A percentile compares a stretch with the other conserved stretches of the same genome.
Evolutionary conservation across 1,140 invertebrate species (phyloP).

Genomic region (Aphis gossypii): DNA sequence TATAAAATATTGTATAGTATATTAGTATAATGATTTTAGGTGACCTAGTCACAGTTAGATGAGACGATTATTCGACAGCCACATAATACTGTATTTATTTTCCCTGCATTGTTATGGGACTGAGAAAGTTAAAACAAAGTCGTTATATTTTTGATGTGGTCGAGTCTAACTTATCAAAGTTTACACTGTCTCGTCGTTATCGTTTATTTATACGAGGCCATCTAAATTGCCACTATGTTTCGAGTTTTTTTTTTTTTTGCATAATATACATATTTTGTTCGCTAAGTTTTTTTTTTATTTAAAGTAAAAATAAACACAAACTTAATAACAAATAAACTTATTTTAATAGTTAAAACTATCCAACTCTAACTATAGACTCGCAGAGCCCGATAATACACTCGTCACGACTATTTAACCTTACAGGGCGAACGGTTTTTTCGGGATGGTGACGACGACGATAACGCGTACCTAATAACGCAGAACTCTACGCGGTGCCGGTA

Average conservation of each 20-base stretch:
- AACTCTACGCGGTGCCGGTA: not conserved
- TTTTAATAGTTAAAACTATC: not conserved
- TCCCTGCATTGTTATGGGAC: not conserved
- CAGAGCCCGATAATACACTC: not conserved
- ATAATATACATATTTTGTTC: not conserved
- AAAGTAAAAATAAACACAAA: not conserved
- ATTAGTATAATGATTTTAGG: too few relatives aligned
- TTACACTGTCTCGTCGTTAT: not conserved
- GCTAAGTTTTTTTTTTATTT: not conserved
- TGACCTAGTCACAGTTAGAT: not conserved
- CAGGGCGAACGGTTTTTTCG: not conserved
- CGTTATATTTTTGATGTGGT: not conserved
- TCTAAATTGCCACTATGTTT: not conserved
- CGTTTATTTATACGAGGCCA: not conserved
- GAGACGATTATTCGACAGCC: not conserved
- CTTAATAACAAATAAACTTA: not conserved
- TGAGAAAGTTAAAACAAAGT: not conserved
- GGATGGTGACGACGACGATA: not conserved
- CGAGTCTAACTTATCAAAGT: not conserved
- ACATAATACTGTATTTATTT: not conserved
- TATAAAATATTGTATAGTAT: not conserved
- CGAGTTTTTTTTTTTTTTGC: not conserved
- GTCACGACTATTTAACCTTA: not conserved
- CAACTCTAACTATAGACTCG: not conserved
- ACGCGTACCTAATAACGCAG: not conserved